Evolutionary conservation across 1,140 invertebrate species (phyloP), one percentile per base, ranked within the genome.

Genomic region (Araneus ventricosus): DNA sequence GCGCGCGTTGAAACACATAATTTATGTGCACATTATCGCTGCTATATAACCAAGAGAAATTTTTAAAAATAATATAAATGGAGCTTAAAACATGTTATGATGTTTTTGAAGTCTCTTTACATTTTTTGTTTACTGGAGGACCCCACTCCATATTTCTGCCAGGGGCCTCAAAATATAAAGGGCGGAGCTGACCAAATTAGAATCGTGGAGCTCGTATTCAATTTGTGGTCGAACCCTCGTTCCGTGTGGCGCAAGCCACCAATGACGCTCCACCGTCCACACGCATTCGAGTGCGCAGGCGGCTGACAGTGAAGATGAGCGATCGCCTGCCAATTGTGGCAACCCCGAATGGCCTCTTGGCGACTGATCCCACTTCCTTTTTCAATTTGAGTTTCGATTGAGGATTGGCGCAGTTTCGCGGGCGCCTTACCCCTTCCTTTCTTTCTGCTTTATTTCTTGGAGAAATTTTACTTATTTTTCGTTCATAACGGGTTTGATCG

Each of bases 371-470:
- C 30, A 30, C 30, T 75, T 75, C 70, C 70, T 75, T 75, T 75
- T 75, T 75, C 70, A 75, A 75, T 37, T 75, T 37, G 70, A 75
- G 34, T 75, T 75, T 75, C 70, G 70, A 75, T 75, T 75, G 70
- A 75, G 30, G 70, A 75, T 75, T 37, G 70, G 70, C 70, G 70
- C 34, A 34, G 70, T 75, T 75, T 75, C 70, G 70, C 70, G 70
- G 34, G 70, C 70, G 70, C 70, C 70, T 75, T 14, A 20, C 30
- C 27, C 20, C 14, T 22, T 75, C 10, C 14, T 20, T 37, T 75
- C 30, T 75, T 75, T 17, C 20, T 34, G 30, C 20, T 75, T 75
- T 34, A 37, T 75, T 75, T 70, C 30, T 30, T 75, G 1, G 5
- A 3, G 17, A 20, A 30, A 34, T 20, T 34, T 22, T 75, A 20